Evolutionary conservation across 2,113 vertebrate genomes (phyloP).

Genomic region (Himantopus leucocephalus): DNA sequence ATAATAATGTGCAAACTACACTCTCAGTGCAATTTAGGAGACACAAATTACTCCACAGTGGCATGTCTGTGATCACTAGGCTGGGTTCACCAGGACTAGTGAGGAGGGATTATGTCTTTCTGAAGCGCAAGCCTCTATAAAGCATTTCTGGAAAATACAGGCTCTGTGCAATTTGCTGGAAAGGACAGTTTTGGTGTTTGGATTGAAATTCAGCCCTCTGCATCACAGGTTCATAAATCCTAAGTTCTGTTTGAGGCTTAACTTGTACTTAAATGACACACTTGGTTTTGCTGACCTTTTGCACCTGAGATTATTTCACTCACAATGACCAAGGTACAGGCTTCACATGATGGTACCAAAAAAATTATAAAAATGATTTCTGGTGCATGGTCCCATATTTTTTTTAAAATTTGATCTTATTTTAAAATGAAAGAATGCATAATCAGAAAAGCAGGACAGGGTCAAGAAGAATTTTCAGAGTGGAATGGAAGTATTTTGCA

Average conservation of each 20-base stretch:
- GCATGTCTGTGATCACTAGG: background rate
- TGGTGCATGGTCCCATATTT: background rate
- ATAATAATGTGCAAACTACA: background rate
- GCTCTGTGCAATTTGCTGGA: background rate
- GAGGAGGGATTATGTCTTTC: background rate
- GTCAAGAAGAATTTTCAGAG: background rate
- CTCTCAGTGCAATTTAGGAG: background rate
- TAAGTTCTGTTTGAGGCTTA: background rate
- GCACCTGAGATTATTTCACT: background rate
- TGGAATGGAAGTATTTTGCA: background rate
- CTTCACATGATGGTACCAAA: background rate
- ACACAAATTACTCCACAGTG: background rate
- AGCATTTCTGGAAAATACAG: background rate
- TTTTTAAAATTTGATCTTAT: background rate
- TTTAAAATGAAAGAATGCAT: background rate
- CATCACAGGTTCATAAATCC: background rate
- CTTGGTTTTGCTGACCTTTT: background rate
- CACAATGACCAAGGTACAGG: background rate
- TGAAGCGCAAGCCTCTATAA: background rate
- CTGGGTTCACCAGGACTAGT: background rate
- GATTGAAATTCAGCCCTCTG: background rate
- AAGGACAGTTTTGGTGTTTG: background rate
- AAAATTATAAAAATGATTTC: background rate
- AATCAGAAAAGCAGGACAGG: background rate
- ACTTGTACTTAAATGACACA: background rate